Percentiles rank a stretch among this genome's conserved stretches.
These are phyloP conservation scores for Tragelaphus oryx DNA, from an alignment of 2,797 vertebrate species.

Conservation along the genomic window DNA sequence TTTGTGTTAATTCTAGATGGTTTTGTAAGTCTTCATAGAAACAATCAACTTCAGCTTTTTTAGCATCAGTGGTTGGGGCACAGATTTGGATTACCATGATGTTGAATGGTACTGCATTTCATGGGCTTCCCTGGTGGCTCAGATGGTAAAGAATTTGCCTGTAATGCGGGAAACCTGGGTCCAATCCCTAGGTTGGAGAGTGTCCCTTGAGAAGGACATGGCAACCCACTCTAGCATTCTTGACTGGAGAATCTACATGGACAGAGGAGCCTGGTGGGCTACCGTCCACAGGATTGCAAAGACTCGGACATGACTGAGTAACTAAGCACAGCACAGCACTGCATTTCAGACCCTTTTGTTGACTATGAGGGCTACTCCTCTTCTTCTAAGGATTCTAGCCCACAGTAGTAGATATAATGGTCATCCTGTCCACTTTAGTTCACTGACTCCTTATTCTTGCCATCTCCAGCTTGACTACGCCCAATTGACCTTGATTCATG, in stretches of 20 bases:
- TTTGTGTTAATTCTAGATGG: neutral
- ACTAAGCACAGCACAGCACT: neutral
- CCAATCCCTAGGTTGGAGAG: neutral
- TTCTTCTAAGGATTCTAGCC: neutral
- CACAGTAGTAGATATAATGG: neutral
- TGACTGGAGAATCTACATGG: neutral
- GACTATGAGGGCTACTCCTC: neutral
- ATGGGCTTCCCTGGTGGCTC: neutral
- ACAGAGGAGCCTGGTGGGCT: neutral
- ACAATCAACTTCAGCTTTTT: neutral
- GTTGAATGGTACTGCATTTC: neutral
- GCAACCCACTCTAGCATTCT: neutral
- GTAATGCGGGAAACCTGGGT: neutral
- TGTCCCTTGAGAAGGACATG: neutral
- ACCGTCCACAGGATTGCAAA: neutral
- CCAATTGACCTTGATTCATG: neutral
- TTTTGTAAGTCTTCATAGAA: neutral
- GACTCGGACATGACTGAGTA: neutral
- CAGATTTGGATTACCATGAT: neutral
- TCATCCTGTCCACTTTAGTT: neutral
- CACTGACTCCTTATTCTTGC: neutral
- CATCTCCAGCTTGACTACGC: neutral
- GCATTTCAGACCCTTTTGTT: neutral
- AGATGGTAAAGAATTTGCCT: neutral
- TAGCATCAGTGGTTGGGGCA: neutral